Base-by-base conservation (phyloP, 2,888 invertebrate genomes). In the Fragum sueziense region DNA sequence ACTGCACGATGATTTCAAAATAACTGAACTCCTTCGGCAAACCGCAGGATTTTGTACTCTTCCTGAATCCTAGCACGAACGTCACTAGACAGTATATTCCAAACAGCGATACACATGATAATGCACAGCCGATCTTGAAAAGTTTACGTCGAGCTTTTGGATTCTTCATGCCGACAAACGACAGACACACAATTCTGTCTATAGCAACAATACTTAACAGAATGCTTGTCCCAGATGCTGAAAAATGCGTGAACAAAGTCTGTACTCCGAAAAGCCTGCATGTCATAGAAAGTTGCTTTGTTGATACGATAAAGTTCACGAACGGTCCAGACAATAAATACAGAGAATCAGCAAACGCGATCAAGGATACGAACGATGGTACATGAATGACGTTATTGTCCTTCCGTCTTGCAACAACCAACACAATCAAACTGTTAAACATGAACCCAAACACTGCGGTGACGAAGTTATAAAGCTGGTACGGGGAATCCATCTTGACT, bases 221-320 rank as follows among this genome's bases (percentile, higher is more conserved):
- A 9, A 65, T 27, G 27, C 65, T 65, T 11, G 65, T 27, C 3
- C 34, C 65, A n/a, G 65, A 22, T 1, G 65, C 65, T n/a, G 65
- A 37, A 41, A 41, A 65, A 41, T 65, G 65, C 4, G 65, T 65
- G 11, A 65, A 65, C n/a, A 65, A 11, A 27, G 65, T 65, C 37
- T 41, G 65, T 6, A 65, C 14, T 37, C 34, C 41, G 22, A 34
- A 41, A 2, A 65, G 9, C 6, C 11, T n/a, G 11, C 65, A 65
- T 25, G 41, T 34, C 41, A 65, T 41, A 6, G 22, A 25, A 2
- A 65, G 41, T 2, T 41, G n/a, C n/a, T 22, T 27, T 25, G 65
- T 41, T 0, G 65, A 41, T 3, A 65, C 65, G 41, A 65, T 25
- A 41, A 65, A 65, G n/a, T 22, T 34, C 1, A 31, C 25, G 25